phyloP scores from a whole-genome alignment of 2,113 vertebrate species.

The Capricornis sumatraensis region DNA sequence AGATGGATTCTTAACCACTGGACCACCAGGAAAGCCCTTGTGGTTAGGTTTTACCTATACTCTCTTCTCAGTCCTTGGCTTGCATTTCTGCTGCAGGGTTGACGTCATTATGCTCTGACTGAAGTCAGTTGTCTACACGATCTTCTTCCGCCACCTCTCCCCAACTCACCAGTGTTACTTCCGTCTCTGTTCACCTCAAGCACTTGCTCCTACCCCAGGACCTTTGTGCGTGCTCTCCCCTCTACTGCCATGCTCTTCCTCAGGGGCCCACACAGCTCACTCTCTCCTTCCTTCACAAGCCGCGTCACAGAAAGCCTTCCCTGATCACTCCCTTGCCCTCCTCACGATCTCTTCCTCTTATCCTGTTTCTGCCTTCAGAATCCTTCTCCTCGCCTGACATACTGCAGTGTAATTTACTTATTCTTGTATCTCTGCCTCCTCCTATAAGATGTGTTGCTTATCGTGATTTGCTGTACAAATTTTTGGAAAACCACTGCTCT shows the following conservation, averaged over 20 bases:
- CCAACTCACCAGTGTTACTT: not conserved
- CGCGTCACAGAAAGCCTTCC: not conserved
- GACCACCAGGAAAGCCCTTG: not conserved
- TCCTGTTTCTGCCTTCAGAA: not conserved
- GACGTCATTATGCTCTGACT: not conserved
- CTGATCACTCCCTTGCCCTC: not conserved
- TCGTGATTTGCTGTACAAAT: not conserved
- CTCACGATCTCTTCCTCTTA: too few species aligned
- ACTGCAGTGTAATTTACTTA: not conserved
- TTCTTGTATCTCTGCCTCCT: not conserved
- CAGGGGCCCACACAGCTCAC: not conserved
- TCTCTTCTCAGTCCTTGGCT: not conserved
- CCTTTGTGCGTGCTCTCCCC: not conserved
- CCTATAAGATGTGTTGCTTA: not conserved
- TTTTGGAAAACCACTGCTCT: not conserved
- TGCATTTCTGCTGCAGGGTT: not conserved
- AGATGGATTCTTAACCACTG: not conserved
- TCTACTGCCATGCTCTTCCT: not conserved
- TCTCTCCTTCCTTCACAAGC: not conserved
- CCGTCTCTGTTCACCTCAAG: not conserved
- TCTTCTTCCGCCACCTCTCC: not conserved
- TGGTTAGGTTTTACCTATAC: not conserved
- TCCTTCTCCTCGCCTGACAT: not conserved
- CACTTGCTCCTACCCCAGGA: not conserved
- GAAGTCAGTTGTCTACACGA: not conserved